Evolutionary conservation across 1,140 invertebrate species (phyloP), one percentile per base, ranked within the genome.

Genomic region (Colletes latitarsis): DNA sequence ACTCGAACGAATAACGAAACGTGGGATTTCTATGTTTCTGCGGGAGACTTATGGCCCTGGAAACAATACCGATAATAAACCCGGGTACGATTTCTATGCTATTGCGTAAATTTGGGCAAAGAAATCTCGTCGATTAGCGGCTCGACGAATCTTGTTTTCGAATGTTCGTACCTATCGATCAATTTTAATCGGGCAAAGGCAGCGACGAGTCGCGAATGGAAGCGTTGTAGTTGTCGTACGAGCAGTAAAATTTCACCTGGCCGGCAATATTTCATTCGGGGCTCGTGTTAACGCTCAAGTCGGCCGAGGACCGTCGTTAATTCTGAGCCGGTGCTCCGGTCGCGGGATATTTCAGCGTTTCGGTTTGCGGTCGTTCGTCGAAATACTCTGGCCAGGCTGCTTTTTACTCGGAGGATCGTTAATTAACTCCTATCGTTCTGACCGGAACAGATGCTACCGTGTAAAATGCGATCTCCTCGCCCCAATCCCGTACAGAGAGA

Each of bases 211-310:
- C 30, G 30, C 12, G 53, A 9, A 17, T 55, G 10, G 53, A 46
- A 46, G 43, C 43, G 43, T 46, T 46, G 30, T 30, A 30, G 30
- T 30, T 30, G 30, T 46, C 43, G 43, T 8, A 9, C 43, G 43
- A 46, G 9, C 6, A 9, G 43, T 1, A 4, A 52, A 77, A 70
- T 63, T 30, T 55, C 14, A 14, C n/a, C 14, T 19, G 14, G 41
- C 15, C 57, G 77, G 21, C 46, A 58, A 21, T 81, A 84, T 84
- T 85, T 81, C 82, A 83, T 68, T 14, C 30, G 57, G 30, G 15
- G 57, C 21, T 39, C 63, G 55, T 55, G 81, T 84, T 79, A 84
- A 75, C 55, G 52, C 52, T 19, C 1, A 71, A 83, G 71, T 75
- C 70, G 52, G 53, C 67, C 62, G 58, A 15, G 49, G 6, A n/a